Conservation (phyloP, 2,888 invertebrate species). For the Polymixis lichenea region DNA sequence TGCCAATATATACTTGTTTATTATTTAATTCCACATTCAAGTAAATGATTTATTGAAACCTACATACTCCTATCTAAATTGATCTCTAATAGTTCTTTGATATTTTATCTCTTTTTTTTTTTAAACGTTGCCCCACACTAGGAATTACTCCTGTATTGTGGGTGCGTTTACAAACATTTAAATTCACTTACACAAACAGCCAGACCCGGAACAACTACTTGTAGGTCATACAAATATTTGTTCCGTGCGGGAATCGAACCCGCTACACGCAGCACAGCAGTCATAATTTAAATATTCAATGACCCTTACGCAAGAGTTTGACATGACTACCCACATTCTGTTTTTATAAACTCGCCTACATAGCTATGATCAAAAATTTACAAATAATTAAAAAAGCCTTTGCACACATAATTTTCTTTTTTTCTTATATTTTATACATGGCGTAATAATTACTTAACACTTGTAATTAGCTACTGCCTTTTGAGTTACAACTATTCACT, state of each 20-base stretch:
- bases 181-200: too few relatives aligned
- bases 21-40: slow-evolving; percentile 14
- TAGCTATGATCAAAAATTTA: slow-evolving; percentile 43
- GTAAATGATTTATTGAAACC: slow-evolving; percentile 13
- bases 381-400: slow-evolving; percentile 21
- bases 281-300: slow-evolving; percentile 33
- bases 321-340: slow-evolving; percentile 80
- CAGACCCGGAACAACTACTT: too few relatives aligned
- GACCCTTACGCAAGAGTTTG: slow-evolving; percentile 74
- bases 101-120: background rate
- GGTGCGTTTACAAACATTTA: too few relatives aligned
- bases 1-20: background rate
- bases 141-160: too few relatives aligned
- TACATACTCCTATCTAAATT: slow-evolving; percentile 8
- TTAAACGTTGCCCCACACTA: too few relatives aligned
- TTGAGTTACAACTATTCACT: slow-evolving; percentile 42
- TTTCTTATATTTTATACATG: slow-evolving; percentile 30
- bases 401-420: background rate
- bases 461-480: slow-evolving; percentile 53
- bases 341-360: slow-evolving; percentile 65
- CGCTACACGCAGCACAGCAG: too few relatives aligned
- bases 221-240: too few relatives aligned
- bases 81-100: background rate
- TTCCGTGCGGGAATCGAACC: too few relatives aligned
- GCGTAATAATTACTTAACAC: slow-evolving; percentile 53